Conservation (phyloP, 2,797 vertebrate genomes). For the Remorina albescens region DNA sequence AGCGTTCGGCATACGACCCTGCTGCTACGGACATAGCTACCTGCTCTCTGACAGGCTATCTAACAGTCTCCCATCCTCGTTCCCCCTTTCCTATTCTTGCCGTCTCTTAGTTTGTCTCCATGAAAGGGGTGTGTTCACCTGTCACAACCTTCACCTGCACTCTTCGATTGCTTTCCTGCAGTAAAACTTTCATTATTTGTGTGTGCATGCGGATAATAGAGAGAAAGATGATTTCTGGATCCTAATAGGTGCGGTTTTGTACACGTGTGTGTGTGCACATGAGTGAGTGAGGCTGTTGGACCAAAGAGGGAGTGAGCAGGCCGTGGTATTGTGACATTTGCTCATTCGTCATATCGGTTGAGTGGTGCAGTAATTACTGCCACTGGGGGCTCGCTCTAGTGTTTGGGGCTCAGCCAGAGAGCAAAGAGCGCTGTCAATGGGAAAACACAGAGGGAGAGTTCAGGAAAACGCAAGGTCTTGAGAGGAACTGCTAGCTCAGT, state of each 20-base stretch:
- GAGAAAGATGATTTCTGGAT: background rate
- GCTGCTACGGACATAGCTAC: slow-evolving; percentile 79
- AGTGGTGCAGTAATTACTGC: slow-evolving; percentile 81
- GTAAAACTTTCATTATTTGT: slow-evolving; percentile 39
- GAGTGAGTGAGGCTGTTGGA: slow-evolving; percentile 13
- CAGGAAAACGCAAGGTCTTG: slow-evolving; percentile 31
- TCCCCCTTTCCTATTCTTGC: slow-evolving; percentile 15
- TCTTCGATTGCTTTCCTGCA: slow-evolving; percentile 40
- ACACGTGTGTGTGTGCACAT: slow-evolving; percentile 1
- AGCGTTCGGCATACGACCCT: slow-evolving; percentile 77
- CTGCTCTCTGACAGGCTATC: slow-evolving; percentile 77
- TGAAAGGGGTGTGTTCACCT: slow-evolving; percentile 42
- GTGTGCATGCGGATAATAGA: slow-evolving; percentile 11
- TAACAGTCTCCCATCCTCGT: slow-evolving; percentile 47
- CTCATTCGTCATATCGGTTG: slow-evolving; percentile 78
- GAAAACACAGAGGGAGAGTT: slow-evolving; percentile 51
- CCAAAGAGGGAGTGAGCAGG: slow-evolving; percentile 41
- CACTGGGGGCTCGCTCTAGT: slow-evolving; percentile 62
- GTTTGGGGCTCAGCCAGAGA: slow-evolving; percentile 63
- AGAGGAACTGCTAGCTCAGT: slow-evolving; percentile 25
- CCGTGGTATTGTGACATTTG: slow-evolving; percentile 69
- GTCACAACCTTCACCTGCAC: slow-evolving; percentile 48
- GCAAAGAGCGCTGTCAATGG: slow-evolving; percentile 57
- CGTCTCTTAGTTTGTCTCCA: slow-evolving; percentile 21
- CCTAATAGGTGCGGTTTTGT: slow-evolving; percentile 15